Percentiles rank a stretch among this genome's conserved stretches.
These are phyloP conservation scores for Himalopsyche anomala DNA, from an alignment of 2,888 invertebrate genomes.

Conservation along the genomic window DNA sequence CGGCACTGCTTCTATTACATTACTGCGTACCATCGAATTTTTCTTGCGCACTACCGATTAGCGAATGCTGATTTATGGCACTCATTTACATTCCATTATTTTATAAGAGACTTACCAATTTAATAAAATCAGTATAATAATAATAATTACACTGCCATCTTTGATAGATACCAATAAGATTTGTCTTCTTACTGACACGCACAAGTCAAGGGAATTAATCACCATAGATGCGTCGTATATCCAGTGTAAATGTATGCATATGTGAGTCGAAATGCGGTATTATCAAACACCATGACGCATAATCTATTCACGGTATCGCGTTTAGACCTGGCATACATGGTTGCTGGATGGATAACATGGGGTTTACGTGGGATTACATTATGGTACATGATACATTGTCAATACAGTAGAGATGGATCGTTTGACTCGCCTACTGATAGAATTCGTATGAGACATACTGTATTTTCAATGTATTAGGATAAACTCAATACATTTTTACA, in stretches of 20 bases:
- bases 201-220: constrained; percentile 21
- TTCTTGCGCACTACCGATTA: too few species aligned
- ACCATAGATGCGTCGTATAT: background rate
- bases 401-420: background rate
- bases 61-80: too few species aligned
- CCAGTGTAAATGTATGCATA: background rate
- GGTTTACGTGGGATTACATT: constrained; percentile 10
- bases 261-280: constrained; percentile 10
- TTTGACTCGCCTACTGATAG: background rate
- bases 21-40: too few species aligned
- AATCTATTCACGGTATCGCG: constrained; percentile 14
- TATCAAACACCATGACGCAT: constrained; percentile 36
- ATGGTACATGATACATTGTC: background rate
- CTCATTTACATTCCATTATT: too few species aligned
- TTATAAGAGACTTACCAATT: too few species aligned
- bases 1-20: too few species aligned
- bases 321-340: constrained; percentile 1
- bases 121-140: too few species aligned
- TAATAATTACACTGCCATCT: background rate
- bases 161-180: background rate
- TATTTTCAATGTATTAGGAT: too few species aligned
- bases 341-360: constrained; percentile 17
- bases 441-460: too few species aligned
- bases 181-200: background rate
- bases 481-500: too few species aligned